Conservation (phyloP, 2,888 invertebrate species). For the Pyralis farinalis region DNA sequence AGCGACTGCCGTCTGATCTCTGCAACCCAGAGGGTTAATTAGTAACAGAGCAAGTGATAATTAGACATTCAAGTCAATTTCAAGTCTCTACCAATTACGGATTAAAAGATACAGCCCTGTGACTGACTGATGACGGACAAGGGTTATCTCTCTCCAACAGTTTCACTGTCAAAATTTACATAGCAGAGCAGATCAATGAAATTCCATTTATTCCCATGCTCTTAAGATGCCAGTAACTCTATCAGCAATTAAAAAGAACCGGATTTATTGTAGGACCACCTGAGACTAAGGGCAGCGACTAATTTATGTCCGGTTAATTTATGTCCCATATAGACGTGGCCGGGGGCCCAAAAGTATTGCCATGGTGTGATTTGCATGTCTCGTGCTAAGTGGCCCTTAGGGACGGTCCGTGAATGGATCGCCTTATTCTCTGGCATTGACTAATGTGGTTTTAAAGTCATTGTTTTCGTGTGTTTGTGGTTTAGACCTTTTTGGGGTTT, state of each 20-base stretch:
- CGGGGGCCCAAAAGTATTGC: conserved; percentile 54
- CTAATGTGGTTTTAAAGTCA: conserved; percentile 17
- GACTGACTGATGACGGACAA: no score
- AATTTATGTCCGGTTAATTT: conserved; percentile 66
- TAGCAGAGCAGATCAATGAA: no score
- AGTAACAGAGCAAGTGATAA: no score
- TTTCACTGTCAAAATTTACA: no score
- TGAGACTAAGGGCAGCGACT: conserved; percentile 47
- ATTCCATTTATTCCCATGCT: no score
- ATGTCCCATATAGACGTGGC: conserved; percentile 21
- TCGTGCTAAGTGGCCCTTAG: conserved; percentile 37
- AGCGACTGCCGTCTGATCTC: no score
- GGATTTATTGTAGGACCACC: conserved; percentile 53
- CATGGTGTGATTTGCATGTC: conserved; percentile 68
- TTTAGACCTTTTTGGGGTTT: conserved; percentile 10
- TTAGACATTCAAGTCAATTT: no score
- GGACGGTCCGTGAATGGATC: neutral
- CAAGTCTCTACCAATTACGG: no score
- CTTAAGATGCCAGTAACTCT: neutral
- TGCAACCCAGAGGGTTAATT: no score
- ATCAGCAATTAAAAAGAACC: conserved; percentile 32
- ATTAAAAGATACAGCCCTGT: no score
- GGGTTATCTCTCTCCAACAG: no score
- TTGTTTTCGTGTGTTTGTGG: conserved; percentile 5
- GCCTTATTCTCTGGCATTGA: neutral